Percentiles rank a stretch among this genome's conserved stretches.
These are phyloP conservation scores for Xiphophorus birchmanni DNA, from an alignment of 2,797 vertebrate species.

Conservation along the genomic window DNA sequence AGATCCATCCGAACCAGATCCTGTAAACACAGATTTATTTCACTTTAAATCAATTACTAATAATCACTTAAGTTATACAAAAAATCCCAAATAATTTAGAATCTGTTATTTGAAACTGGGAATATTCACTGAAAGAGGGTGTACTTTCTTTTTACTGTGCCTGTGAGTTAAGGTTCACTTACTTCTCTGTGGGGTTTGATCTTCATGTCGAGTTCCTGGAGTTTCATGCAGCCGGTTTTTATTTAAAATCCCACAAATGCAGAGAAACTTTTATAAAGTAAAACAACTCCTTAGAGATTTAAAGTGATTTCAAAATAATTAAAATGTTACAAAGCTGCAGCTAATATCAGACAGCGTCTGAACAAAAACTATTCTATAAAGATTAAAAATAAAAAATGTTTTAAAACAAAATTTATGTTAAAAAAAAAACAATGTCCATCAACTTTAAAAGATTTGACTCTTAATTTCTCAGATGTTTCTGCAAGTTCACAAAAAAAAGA, in stretches of 20 bases:
- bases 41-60: not conserved
- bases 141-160: not conserved
- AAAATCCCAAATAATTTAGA: not conserved
- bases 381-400: not conserved
- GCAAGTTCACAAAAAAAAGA: not conserved
- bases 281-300: not conserved
- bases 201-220: not conserved
- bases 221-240: not conserved
- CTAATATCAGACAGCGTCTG: too few relatives aligned
- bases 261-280: not conserved
- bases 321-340: not conserved
- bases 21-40: not conserved
- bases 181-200: not conserved
- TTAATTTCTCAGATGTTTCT: not conserved
- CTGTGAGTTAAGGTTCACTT: not conserved
- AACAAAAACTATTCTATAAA: not conserved
- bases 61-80: not conserved
- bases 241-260: not conserved
- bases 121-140: not conserved
- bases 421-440: not conserved
- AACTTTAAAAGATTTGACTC: not conserved
- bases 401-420: not conserved
- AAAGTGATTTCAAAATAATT: not conserved
- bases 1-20: not conserved
- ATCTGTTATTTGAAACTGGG: not conserved